Percentiles rank a stretch among this genome's conserved stretches.
Evolutionary conservation across 2,113 vertebrate genomes (phyloP).

Genomic region (Elephantulus edwardii): DNA sequence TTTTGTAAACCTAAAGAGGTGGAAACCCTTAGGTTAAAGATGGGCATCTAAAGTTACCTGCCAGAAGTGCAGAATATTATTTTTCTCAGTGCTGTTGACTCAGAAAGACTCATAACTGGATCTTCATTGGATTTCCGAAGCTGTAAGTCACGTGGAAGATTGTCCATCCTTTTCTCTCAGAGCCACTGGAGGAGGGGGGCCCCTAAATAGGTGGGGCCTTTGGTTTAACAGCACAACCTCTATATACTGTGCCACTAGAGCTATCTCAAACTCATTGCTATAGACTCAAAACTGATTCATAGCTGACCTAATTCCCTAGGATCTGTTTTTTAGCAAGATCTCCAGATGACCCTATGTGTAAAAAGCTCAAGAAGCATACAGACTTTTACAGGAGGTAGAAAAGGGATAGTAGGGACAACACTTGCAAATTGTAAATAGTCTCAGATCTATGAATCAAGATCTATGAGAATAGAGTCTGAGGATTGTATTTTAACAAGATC

Average conservation of each 20-base stretch:
- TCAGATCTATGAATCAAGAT: background rate
- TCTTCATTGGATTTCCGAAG: too few relatives aligned
- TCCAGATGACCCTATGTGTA: background rate
- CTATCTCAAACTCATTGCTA: too few relatives aligned
- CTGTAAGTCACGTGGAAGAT: too few relatives aligned
- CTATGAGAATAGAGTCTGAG: background rate
- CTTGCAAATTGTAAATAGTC: background rate
- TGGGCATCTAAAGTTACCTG: background rate
- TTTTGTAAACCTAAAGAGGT: slow-evolving; percentile 6
- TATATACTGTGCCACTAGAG: too few relatives aligned
- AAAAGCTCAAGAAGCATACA: background rate
- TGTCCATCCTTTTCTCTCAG: too few relatives aligned
- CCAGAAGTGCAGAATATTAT: slow-evolving; percentile 10
- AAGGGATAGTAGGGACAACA: background rate
- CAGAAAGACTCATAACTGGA: too few relatives aligned
- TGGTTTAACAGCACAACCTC: too few relatives aligned
- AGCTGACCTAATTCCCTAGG: background rate
- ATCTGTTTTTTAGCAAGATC: slow-evolving; percentile 13
- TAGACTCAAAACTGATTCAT: too few relatives aligned
- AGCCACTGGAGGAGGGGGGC: too few relatives aligned
- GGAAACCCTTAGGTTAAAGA: background rate
- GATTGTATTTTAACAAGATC: background rate
- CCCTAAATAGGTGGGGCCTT: too few relatives aligned
- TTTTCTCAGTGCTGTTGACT: too few relatives aligned
- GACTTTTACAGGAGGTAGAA: background rate